Evolutionary conservation across 2,797 vertebrate genomes (phyloP).

Genomic region (Setipinna tenuifilis): DNA sequence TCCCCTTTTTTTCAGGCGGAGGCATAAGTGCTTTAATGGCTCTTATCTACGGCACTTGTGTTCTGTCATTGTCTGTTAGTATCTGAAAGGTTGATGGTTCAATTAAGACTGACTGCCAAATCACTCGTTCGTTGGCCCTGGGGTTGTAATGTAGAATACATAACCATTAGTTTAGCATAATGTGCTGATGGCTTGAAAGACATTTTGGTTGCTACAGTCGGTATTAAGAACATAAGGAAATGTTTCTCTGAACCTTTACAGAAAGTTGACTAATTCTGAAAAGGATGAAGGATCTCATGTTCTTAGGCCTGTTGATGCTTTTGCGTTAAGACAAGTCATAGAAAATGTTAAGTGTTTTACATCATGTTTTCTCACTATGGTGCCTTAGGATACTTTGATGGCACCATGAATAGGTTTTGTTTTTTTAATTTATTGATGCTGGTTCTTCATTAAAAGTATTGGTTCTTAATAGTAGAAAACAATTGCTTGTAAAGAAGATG

Average conservation of each 20-base stretch:
- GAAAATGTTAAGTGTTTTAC: background rate
- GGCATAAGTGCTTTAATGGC: slow-evolving; percentile 35
- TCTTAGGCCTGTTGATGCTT: background rate
- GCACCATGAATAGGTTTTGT: too few relatives aligned
- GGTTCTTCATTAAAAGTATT: too few relatives aligned
- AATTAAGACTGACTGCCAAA: background rate
- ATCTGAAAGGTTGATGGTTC: slow-evolving; percentile 21
- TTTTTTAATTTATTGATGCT: too few relatives aligned
- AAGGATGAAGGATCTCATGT: background rate
- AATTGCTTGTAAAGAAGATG: too few relatives aligned
- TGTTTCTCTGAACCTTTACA: background rate
- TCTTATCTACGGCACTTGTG: slow-evolving; percentile 16
- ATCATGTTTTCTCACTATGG: background rate
- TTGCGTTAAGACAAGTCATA: background rate
- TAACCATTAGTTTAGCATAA: slow-evolving; percentile 12
- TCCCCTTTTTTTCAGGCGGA: background rate
- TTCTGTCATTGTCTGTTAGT: slow-evolving; percentile 15
- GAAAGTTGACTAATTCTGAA: background rate
- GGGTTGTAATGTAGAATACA: background rate
- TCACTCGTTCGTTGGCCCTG: background rate
- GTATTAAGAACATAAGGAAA: background rate
- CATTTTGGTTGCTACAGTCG: background rate
- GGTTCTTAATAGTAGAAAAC: too few relatives aligned
- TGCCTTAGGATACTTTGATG: background rate
- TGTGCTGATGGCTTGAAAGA: background rate